Evolutionary conservation across 2,113 vertebrate species (phyloP), one percentile per base, ranked within the genome.

Genomic region (Notothenia rossii): DNA sequence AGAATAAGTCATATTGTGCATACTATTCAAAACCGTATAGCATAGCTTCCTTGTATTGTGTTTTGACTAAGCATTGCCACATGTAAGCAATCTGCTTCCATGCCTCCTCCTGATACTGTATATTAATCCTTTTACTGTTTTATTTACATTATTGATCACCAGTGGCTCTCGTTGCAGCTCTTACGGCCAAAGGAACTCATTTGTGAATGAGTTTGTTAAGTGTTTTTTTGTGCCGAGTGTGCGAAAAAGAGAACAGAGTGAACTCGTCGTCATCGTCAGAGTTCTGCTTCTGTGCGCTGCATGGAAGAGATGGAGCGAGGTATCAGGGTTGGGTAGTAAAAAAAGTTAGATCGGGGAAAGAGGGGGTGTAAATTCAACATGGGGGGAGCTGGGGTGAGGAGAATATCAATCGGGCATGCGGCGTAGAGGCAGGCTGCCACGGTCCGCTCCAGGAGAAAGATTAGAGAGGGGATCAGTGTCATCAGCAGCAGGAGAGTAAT

Each of bases 381-480:
- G 69, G 84, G 87, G 79, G 84, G 74, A 63, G 90, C 46, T n/a
- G 66, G 36, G 89, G 86, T 91, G 88, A 90, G 91, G 88, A 85
- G 94, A 92, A 93, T 94, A 93, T 94, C 92, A 94, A 94, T 94
- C 82, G 91, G 90, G 87, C 84, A 88, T 88, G 91, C 72, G 67
- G 85, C 14, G 86, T 64, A 81, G 90, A 91, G 85, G 88, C 88
- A 89, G 85, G 87, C 91, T 90, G 92, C 92, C 90, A 89, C 66
- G 85, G 88, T 80, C 89, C 68, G 88, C 91, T 92, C 88, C 84
- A 86, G 87, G 90, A 93, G 91, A 95, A 91, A 95, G 92, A 95
- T 94, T 94, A 94, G 91, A 93, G 91, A 88, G 89, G 89, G 91
- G 92, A 92, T 94, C 91, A 92, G 92, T 94, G 93, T 94, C 94